These are phyloP conservation scores for Goniozus legneri DNA, from an alignment of 1,140 invertebrate species.

Conservation along the genomic window DNA sequence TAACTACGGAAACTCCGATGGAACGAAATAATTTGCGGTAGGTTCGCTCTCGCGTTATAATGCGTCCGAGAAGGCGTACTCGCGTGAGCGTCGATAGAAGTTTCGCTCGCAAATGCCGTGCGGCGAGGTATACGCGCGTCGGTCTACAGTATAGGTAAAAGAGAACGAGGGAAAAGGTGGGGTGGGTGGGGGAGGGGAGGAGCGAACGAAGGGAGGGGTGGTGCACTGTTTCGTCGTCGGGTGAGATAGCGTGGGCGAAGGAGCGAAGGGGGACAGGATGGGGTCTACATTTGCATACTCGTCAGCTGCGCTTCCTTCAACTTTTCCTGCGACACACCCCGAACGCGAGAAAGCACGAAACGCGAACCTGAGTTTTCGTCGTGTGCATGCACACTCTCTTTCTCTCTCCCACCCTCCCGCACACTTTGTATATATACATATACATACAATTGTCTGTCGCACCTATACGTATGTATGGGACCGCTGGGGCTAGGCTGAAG, in stretches of 20 bases:
- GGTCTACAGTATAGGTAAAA: no score
- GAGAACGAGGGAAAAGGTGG: not conserved
- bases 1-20: no score
- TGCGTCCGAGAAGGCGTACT: no score
- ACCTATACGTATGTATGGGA: conserved; percentile 3
- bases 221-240: conserved; percentile 36
- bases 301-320: conserved; percentile 57
- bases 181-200: not conserved
- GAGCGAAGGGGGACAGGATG: conserved; percentile 10
- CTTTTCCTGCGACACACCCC: conserved; percentile 51
- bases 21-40: no score
- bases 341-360: conserved; percentile 19
- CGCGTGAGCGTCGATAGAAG: no score
- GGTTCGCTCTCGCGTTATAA: no score
- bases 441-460: no score
- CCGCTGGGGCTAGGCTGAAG: not conserved
- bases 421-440: not conserved
- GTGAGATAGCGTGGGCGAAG: conserved; percentile 8
- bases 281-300: conserved; percentile 53
- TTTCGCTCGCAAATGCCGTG: no score
- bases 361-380: no score
- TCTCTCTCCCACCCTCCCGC: not conserved
- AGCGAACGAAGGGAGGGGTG: conserved; percentile 24
- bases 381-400: conserved; percentile 30
- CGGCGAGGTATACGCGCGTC: no score